phyloP scores from a whole-genome alignment of 2,797 vertebrate genomes.

The Melanotaenia pygmaea region DNA sequence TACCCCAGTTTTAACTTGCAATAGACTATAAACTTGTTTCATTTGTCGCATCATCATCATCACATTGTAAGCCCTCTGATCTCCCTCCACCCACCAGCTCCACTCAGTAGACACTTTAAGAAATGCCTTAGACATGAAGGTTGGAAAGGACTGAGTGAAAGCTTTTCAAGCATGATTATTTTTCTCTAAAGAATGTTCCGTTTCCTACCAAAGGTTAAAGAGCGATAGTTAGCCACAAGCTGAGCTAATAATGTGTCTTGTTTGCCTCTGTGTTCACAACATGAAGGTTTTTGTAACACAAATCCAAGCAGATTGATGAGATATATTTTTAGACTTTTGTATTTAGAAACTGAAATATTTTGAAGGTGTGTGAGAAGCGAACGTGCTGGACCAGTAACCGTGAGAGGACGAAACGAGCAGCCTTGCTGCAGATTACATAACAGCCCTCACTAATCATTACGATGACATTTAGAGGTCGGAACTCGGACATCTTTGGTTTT shows the following conservation, averaged over 20 bases:
- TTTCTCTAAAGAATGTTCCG: conserved; percentile 83
- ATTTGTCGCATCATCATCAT: no score
- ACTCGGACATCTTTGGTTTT: conserved; percentile 23
- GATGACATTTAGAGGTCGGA: conserved; percentile 31
- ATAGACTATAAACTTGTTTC: not conserved
- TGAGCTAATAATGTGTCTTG: conserved; percentile 20
- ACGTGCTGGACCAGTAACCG: conserved; percentile 69
- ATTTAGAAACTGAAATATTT: conserved; percentile 81
- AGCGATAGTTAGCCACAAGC: conserved; percentile 19
- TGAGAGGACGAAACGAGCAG: conserved; percentile 71
- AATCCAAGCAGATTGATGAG: conserved; percentile 65
- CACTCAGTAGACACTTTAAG: conserved; percentile 78
- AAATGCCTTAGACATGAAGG: conserved; percentile 80
- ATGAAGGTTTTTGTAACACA: conserved; percentile 61
- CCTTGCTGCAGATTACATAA: conserved; percentile 14
- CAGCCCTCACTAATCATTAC: not conserved
- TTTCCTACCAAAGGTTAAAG: conserved; percentile 90
- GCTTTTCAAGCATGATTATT: conserved; percentile 84
- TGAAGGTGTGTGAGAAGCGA: conserved; percentile 77
- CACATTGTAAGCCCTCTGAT: conserved; percentile 12
- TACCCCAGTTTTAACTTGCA: not conserved
- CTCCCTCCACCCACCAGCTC: conserved; percentile 11
- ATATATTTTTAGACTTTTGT: conserved; percentile 82
- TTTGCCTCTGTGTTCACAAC: conserved; percentile 57
- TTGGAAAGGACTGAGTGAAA: conserved; percentile 61